These are phyloP conservation scores for Notolepis coatsorum DNA, from an alignment of 2,797 vertebrate species.

Conservation along the genomic window DNA sequence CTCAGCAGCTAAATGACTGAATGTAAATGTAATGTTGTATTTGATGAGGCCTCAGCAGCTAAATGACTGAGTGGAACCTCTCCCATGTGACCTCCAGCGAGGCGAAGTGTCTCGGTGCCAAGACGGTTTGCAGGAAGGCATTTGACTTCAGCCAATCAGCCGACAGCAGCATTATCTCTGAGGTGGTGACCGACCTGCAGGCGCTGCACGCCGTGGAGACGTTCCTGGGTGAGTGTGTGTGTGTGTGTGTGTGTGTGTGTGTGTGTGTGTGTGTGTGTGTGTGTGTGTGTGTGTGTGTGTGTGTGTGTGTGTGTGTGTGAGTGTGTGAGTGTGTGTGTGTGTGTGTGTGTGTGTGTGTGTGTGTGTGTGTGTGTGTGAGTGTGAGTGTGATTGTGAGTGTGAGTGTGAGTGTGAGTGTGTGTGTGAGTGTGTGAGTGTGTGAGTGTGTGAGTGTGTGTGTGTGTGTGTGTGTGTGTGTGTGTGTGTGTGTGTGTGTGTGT, in stretches of 20 bases:
- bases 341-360: conserved; percentile 5
- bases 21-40: too few relatives aligned
- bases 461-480: conserved; percentile 19
- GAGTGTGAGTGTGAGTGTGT: background rate
- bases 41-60: too few relatives aligned
- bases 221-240: conserved; percentile 60
- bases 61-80: too few relatives aligned
- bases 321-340: conserved; percentile 71
- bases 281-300: background rate
- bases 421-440: conserved; percentile 70
- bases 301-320: conserved; percentile 51
- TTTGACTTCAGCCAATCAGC: conserved; percentile 73
- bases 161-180: conserved; percentile 54
- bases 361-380: conserved; percentile 4
- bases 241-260: conserved; percentile 3
- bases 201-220: conserved; percentile 65
- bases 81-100: too few relatives aligned
- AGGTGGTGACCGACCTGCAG: conserved; percentile 69
- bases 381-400: background rate
- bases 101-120: conserved; percentile 47
- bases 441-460: conserved; percentile 72
- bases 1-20: too few relatives aligned
- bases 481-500: conserved; percentile 5
- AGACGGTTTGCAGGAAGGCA: conserved; percentile 68
- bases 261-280: conserved; percentile 7